Evolutionary conservation across 2,888 invertebrate genomes (phyloP), one percentile per base, ranked within the genome.

Genomic region (Tenthredo distinguenda): DNA sequence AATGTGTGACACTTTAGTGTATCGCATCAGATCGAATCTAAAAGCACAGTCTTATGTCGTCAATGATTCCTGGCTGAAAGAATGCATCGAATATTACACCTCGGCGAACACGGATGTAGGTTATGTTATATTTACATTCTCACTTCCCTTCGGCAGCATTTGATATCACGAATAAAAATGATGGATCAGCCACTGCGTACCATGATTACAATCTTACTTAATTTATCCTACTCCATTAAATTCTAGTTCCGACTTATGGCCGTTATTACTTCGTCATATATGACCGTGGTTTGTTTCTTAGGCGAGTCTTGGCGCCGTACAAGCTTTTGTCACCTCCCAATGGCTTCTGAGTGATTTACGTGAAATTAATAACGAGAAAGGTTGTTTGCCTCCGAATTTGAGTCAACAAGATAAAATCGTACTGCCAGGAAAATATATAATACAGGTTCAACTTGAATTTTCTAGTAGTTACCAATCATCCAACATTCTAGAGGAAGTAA

Each of bases 371-470:
- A 91, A 91, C 87, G 95, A 96, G 87, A 94, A 95, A 0, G 95
- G 95, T 0, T 95, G 94, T 77, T 91, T 97, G 68, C 97, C 97
- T 0, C 91, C 90, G 2, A 94, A 95, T 90, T 91, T 97, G 37
- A 92, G 92, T 0, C 90, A 91, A 18, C 93, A 94, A 86, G 92
- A 93, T 68, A 95, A 94, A 88, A 94, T 94, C 0, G 91, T 94
- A 1, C 91, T 96, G 1, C 93, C 93, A 84, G 96, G 95, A 55
- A 94, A 93, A 87, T 96, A 95, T 91, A 95, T 95, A 1, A 91
- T 97, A 6, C 96, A 97, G 93, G 94, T 96, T 86, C 95, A 95
- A 90, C 95, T 55, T 96, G 96, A 92, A 95, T 96, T 87, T 96
- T 96, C n/a, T n/a, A 55, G n/a, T 7, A 55, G 91, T 94, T 93